Evolutionary conservation across 2,113 vertebrate genomes (phyloP), one percentile per base, ranked within the genome.

Genomic region (Hemiscyllium ocellatum): DNA sequence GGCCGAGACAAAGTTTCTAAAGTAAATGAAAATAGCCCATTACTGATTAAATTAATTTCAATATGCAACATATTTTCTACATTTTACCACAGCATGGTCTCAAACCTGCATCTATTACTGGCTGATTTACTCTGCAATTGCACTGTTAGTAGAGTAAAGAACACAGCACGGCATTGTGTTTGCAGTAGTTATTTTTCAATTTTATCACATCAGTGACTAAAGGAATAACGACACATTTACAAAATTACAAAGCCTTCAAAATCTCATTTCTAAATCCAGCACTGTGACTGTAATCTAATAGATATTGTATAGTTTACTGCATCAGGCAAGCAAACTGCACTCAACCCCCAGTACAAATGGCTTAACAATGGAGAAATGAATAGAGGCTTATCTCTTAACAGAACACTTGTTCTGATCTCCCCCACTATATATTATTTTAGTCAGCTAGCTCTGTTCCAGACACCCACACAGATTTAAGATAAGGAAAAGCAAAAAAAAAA

Each of bases 401-500:
- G 97, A 96, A 96, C 97, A 96, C 97, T 96, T 96, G 97, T 96
- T 97, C 96, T 97, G 96, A 97, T 96, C 97, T 97, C 97, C 97
- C 97, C 96, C 97, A 97, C 96, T 98, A 98, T 97, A 97, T 98
- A 98, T 98, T 98, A 98, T 98, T 98, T 98, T 97, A 98, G 98
- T 97, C 98, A 98, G 97, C 97, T 97, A 98, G 98, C 97, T 97
- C 98, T 98, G 98, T 98, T 98, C 98, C 98, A 98, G 98, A 98
- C 97, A 98, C 97, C 97, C 97, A 97, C 97, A 97, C 97, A 97
- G 97, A 98, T 98, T 98, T 98, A 98, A 98, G 97, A 98, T 98
- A 98, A 98, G 97, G 98, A 37, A 33, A 26, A 50, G 42, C 1
- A 13, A 42, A 2, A 94, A 95, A 96, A 98, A 97, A 98, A 98